These are phyloP conservation scores for Hypercompe scribonia DNA, from an alignment of 2,888 invertebrate species.

Conservation along the genomic window DNA sequence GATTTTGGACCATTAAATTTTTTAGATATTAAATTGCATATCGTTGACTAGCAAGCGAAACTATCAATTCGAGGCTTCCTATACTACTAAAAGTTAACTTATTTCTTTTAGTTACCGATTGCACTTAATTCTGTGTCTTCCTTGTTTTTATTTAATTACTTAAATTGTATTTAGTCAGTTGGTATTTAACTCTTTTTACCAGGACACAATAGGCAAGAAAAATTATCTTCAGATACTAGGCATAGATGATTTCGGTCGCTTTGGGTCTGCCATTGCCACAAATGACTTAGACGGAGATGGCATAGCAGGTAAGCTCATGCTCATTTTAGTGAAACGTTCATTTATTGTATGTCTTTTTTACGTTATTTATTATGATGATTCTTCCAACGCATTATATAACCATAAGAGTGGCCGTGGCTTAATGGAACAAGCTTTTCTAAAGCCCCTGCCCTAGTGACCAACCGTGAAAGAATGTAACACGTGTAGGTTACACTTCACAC, in stretches of 20 bases:
- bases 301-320: slow-evolving; percentile 33
- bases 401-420: too few species aligned
- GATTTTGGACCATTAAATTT: not conserved
- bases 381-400: too few species aligned
- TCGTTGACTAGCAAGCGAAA: not conserved
- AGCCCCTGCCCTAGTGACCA: not conserved
- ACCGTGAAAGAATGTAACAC: too few species aligned
- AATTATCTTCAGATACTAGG: slow-evolving; percentile 31
- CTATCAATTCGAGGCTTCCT: not conserved
- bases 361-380: too few species aligned
- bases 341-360: too few species aligned
- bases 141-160: not conserved
- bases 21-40: too few species aligned
- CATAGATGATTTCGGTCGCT: slow-evolving; percentile 25
- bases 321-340: too few species aligned
- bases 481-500: not conserved
- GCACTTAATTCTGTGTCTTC: too few species aligned
- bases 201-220: slow-evolving; percentile 23
- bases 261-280: slow-evolving; percentile 35
- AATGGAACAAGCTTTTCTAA: not conserved
- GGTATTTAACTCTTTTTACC: slow-evolving; percentile 13
- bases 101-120: not conserved
- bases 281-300: slow-evolving; percentile 43
- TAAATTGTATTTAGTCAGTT: not conserved
- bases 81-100: not conserved